phyloP scores from a whole-genome alignment of 2,113 vertebrate genomes.

The Neogale vison region DNA sequence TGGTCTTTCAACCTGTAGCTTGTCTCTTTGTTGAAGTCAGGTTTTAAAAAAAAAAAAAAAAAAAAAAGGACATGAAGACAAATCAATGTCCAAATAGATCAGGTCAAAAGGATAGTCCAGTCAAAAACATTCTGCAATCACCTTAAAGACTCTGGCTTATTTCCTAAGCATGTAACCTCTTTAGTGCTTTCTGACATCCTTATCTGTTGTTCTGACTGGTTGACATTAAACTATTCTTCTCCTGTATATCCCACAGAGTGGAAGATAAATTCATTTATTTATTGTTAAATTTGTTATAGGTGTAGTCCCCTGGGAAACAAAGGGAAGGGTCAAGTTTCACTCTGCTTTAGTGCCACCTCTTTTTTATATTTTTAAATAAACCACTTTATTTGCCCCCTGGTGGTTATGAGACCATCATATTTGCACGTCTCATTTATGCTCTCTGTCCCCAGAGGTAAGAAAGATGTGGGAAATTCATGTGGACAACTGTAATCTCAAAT shows the following conservation, averaged over 20 bases:
- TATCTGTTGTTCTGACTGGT: not conserved
- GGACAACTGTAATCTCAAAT: not conserved
- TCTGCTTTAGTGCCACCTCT: not conserved
- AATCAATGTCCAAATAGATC: not conserved
- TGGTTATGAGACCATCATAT: not conserved
- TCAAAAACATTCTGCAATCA: not conserved
- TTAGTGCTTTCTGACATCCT: not conserved
- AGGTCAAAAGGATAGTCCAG: not conserved
- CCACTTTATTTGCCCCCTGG: not conserved
- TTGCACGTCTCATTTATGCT: not conserved
- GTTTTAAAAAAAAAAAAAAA: not conserved
- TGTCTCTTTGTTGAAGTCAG: not conserved
- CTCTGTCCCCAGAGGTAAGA: not conserved
- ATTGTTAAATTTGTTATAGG: not conserved
- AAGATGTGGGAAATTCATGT: not conserved
- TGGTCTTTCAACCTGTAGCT: not conserved
- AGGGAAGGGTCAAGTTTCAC: not conserved
- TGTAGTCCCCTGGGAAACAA: not conserved
- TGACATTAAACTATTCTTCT: not conserved
- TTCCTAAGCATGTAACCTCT: not conserved
- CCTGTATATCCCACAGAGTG: not conserved
- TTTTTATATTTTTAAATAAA: not conserved
- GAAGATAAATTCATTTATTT: not conserved
- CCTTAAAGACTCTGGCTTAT: not conserved
- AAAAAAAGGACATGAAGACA: not conserved